Evolutionary conservation across 2,888 invertebrate genomes (phyloP).

Genomic region (Sipha maydis): DNA sequence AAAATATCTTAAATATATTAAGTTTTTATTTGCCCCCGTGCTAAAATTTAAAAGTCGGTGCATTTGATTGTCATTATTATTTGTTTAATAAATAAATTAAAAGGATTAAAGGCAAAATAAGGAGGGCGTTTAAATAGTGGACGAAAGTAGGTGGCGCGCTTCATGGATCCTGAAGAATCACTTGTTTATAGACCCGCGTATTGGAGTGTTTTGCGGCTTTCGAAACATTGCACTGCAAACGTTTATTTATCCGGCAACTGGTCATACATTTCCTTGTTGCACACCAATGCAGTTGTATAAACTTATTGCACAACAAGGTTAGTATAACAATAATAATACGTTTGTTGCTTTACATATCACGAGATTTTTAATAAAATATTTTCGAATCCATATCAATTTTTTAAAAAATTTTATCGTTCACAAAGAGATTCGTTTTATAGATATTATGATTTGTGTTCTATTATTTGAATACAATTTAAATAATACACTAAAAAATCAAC

Average conservation of each 20-base stretch:
- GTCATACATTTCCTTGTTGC: slow-evolving; percentile 39
- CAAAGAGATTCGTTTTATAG: too few species aligned
- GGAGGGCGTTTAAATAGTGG: slow-evolving; percentile 41
- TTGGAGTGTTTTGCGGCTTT: slow-evolving; percentile 48
- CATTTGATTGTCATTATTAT: too few species aligned
- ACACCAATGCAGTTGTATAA: slow-evolving; percentile 56
- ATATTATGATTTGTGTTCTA: too few species aligned
- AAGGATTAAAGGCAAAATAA: not conserved
- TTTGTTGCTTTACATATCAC: not conserved
- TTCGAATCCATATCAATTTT: too few species aligned
- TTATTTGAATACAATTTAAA: too few species aligned
- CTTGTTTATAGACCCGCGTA: slow-evolving; percentile 54
- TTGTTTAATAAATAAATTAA: not conserved
- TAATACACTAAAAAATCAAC: too few species aligned
- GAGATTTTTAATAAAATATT: too few species aligned
- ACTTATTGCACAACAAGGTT: slow-evolving; percentile 41
- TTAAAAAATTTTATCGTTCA: too few species aligned
- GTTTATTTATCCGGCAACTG: slow-evolving; percentile 19
- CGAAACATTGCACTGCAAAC: slow-evolving; percentile 22
- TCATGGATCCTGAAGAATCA: slow-evolving; percentile 52
- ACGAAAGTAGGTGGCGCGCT: slow-evolving; percentile 58
- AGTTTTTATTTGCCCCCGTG: too few species aligned
- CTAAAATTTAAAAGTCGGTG: too few species aligned
- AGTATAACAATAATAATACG: not conserved
- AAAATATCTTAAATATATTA: too few species aligned